Percentiles rank a stretch among this genome's conserved stretches.
These are phyloP conservation scores for Blera fallax DNA, from an alignment of 2,888 invertebrate genomes.

Conservation along the genomic window DNA sequence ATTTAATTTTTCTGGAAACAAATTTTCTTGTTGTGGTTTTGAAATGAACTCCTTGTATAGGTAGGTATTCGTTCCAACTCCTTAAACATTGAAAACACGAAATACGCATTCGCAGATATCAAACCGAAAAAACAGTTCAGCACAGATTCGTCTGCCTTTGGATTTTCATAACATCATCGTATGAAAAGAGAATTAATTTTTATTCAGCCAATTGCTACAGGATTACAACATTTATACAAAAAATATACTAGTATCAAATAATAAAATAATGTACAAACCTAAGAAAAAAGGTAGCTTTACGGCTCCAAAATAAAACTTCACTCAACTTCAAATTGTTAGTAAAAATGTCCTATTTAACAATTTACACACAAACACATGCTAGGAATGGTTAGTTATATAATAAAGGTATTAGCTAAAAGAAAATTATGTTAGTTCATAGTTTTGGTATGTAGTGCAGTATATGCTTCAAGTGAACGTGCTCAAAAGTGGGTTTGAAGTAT, in stretches of 20 bases:
- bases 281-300: slow-evolving; percentile 12
- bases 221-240: slow-evolving; percentile 23
- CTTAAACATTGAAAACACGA: too few relatives aligned
- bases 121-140: too few relatives aligned
- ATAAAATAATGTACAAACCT: slow-evolving; percentile 36
- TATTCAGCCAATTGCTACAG: neutral
- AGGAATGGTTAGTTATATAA: neutral
- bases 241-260: neutral
- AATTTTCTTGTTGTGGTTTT: too few relatives aligned
- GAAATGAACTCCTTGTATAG: too few relatives aligned
- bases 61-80: too few relatives aligned
- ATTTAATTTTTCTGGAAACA: too few relatives aligned
- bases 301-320: slow-evolving; percentile 17
- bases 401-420: slow-evolving; percentile 18
- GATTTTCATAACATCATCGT: too few relatives aligned
- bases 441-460: neutral
- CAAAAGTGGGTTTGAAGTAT: neutral
- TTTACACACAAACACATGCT: slow-evolving; percentile 42
- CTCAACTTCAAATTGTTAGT: slow-evolving; percentile 13
- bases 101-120: too few relatives aligned
- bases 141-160: too few relatives aligned
- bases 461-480: neutral
- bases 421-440: slow-evolving; percentile 1
- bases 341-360: neutral
- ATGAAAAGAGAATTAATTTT: neutral